Conservation (phyloP, 30 jellyfish, hydroid and myxozoan genomes). For the Cassiopea andromeda region DNA sequence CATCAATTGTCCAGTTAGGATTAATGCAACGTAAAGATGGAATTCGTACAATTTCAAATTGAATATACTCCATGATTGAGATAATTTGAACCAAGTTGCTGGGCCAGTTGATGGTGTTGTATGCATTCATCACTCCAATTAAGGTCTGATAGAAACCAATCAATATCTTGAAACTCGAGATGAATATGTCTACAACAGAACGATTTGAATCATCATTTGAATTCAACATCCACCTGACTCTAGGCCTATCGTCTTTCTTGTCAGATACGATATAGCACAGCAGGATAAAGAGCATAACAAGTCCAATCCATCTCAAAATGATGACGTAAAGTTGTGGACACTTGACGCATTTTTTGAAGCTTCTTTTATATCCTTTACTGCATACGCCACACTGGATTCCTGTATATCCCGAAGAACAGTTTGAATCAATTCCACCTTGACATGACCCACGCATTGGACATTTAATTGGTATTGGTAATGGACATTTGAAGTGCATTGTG, state of each 20-base stretch:
- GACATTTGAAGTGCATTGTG: constrained; percentile 15
- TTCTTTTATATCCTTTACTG: constrained; percentile 12
- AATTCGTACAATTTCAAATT: constrained; percentile 20
- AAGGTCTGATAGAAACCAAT: constrained; percentile 62
- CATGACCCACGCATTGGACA: constrained; percentile 53
- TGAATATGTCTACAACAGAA: constrained; percentile 55
- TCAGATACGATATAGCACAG: constrained; percentile 13
- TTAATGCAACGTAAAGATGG: constrained; percentile 56
- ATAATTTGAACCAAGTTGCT: neutral
- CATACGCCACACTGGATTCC: constrained; percentile 63
- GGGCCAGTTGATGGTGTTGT: constrained; percentile 48
- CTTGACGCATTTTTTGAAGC: constrained; percentile 20
- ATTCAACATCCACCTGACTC: neutral
- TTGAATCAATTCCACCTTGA: constrained; percentile 47
- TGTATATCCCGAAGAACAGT: constrained; percentile 23
- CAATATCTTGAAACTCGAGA: constrained; percentile 55
- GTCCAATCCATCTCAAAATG: constrained; percentile 14
- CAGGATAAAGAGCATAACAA: neutral
- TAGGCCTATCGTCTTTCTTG: constrained; percentile 12
- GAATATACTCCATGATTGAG: constrained; percentile 14
- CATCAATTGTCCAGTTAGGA: constrained; percentile 49
- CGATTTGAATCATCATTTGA: neutral
- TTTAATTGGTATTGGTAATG: constrained; percentile 28
- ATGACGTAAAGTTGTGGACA: constrained; percentile 30
- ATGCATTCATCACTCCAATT: neutral